Evolutionary conservation across 2,113 vertebrate species (phyloP).

Genomic region (Naja naja): DNA sequence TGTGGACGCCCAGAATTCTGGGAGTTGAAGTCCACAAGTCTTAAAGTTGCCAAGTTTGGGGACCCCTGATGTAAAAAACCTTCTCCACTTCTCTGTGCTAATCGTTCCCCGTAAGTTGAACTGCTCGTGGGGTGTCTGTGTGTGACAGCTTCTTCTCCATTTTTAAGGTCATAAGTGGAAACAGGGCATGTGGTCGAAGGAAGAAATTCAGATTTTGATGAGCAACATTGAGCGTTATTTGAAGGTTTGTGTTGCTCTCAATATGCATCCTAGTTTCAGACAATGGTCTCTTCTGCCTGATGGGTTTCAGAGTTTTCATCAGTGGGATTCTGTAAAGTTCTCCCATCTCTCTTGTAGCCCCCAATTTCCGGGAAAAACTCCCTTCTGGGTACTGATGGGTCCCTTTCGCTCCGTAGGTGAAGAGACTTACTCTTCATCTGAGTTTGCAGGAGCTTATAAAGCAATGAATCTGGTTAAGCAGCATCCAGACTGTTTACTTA

Average conservation of each 20-base stretch:
- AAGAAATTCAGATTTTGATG: slow-evolving; percentile 97
- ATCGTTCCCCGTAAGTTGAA: not conserved
- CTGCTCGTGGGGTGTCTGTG: slow-evolving; percentile 1
- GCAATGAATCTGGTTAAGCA: not conserved
- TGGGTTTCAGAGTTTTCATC: not conserved
- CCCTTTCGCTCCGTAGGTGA: not conserved
- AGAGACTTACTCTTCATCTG: not conserved
- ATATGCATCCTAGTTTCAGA: not conserved
- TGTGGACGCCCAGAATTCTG: too few relatives aligned
- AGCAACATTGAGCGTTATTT: slow-evolving; percentile 95
- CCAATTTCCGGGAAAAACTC: not conserved
- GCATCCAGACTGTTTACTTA: not conserved
- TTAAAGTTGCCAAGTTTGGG: too few relatives aligned
- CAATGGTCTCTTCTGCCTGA: slow-evolving; percentile 1
- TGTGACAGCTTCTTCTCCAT: slow-evolving; percentile 42
- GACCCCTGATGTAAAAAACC: not conserved
- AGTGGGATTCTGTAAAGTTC: not conserved
- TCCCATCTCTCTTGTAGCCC: not conserved
- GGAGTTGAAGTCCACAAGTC: too few relatives aligned
- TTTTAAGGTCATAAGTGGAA: slow-evolving; percentile 97
- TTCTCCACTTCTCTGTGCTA: not conserved
- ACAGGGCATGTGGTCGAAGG: slow-evolving; percentile 99
- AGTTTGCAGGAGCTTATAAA: not conserved
- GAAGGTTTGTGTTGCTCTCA: slow-evolving; percentile 76
- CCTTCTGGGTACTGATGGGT: not conserved